phyloP scores from a whole-genome alignment of 2,113 vertebrate genomes.

The Lepus americanus region DNA sequence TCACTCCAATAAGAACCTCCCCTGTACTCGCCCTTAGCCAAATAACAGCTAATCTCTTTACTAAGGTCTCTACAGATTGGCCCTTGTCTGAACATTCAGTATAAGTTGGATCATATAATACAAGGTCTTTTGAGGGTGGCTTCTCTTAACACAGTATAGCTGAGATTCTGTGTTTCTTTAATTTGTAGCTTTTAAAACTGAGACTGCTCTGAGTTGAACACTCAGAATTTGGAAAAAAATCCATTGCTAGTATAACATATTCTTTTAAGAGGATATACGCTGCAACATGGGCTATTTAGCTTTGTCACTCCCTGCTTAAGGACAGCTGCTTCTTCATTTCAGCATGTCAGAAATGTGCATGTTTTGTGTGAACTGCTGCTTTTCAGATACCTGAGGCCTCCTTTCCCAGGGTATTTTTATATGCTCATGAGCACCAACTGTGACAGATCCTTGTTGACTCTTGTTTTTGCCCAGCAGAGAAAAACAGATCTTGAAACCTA shows the following conservation, averaged over 20 bases:
- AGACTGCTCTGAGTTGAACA: neutral
- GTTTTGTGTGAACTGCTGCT: neutral
- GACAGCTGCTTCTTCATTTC: neutral
- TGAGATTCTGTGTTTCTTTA: constrained; percentile 9
- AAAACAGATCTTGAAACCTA: constrained; percentile 1
- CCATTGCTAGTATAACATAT: neutral
- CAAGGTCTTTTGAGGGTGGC: neutral
- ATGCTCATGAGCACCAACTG: neutral
- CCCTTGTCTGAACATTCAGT: constrained; percentile 20
- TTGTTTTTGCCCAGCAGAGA: neutral
- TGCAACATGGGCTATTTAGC: neutral
- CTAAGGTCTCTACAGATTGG: neutral
- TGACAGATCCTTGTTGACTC: neutral
- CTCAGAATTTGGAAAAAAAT: neutral
- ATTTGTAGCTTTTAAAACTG: neutral
- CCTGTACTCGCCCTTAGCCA: neutral
- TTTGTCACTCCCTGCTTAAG: neutral
- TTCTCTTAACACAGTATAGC: constrained; percentile 11
- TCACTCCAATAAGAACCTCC: neutral
- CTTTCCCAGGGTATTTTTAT: neutral
- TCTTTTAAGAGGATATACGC: neutral
- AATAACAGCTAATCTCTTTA: neutral
- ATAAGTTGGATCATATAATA: neutral
- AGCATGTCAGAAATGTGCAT: neutral
- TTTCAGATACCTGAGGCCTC: neutral